Evolutionary conservation across 1,140 invertebrate species (phyloP).

Genomic region (Armadillidium nasatum): DNA sequence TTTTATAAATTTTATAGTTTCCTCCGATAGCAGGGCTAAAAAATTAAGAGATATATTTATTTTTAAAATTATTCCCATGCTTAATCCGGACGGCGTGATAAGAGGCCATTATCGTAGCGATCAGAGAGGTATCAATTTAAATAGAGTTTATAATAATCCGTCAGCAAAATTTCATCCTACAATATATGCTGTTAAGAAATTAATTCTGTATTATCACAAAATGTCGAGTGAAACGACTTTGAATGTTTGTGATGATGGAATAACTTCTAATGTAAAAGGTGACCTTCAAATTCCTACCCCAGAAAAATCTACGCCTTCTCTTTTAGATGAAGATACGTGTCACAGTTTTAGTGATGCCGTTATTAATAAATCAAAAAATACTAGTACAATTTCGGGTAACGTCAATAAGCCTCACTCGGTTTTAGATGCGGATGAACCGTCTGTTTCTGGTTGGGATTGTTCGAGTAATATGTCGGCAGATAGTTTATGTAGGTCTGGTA

Average conservation of each 20-base stretch:
- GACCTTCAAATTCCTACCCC: slow-evolving; percentile 8
- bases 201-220: slow-evolving; percentile 62
- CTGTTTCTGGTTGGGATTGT: slow-evolving; percentile 42
- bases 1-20: slow-evolving; percentile 71
- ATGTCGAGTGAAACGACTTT: neutral
- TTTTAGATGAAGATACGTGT: slow-evolving; percentile 44
- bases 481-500: slow-evolving; percentile 3
- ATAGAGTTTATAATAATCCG: slow-evolving; percentile 76
- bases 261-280: neutral
- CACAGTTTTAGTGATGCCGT: slow-evolving; percentile 42
- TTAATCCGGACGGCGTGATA: slow-evolving; percentile 90
- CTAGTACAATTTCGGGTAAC: neutral
- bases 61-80: slow-evolving; percentile 86
- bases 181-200: slow-evolving; percentile 71
- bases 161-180: slow-evolving; percentile 70
- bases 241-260: neutral
- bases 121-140: slow-evolving; percentile 81
- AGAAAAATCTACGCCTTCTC: slow-evolving; percentile 19
- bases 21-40: slow-evolving; percentile 63
- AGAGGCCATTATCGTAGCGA: slow-evolving; percentile 84
- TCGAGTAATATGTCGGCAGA: slow-evolving; percentile 41
- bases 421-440: slow-evolving; percentile 42
- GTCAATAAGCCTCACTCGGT: slow-evolving; percentile 22
- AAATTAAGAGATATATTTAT: slow-evolving; percentile 71
- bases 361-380: neutral